Conservation (phyloP, 2,888 invertebrate species). For the Epirrhoe tristata region DNA sequence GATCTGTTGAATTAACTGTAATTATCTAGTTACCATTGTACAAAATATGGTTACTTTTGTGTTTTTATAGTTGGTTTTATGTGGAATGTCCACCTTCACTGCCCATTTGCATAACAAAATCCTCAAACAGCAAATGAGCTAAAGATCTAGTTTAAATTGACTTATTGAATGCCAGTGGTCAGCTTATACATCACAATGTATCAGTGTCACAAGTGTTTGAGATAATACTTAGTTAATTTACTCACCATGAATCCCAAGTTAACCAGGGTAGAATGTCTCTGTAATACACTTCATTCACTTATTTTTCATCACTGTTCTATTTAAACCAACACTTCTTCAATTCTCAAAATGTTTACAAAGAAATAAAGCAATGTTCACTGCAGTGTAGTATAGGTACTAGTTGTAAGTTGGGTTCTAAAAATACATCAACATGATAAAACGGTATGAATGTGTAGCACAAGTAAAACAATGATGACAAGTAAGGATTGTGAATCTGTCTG, state of each 20-base stretch:
- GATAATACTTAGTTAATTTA: constrained; percentile 38
- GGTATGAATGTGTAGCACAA: constrained; percentile 76
- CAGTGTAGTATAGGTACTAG: constrained; percentile 50
- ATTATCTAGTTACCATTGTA: no score
- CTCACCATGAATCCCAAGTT: constrained; percentile 75
- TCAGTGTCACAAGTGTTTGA: background rate
- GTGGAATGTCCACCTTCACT: no score
- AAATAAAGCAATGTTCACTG: constrained; percentile 69
- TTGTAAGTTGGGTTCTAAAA: constrained; percentile 70
- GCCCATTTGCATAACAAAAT: no score
- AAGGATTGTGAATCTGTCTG: constrained; percentile 60
- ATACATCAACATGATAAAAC: constrained; percentile 81
- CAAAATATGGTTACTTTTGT: no score
- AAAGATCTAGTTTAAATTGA: no score
- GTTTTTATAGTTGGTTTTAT: no score
- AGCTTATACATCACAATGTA: background rate
- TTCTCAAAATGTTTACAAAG: constrained; percentile 71
- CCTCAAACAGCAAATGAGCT: no score
- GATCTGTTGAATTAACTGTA: no score
- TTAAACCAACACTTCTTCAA: constrained; percentile 42
- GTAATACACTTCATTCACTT: constrained; percentile 62
- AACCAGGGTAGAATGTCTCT: constrained; percentile 54
- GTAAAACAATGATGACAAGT: constrained; percentile 76
- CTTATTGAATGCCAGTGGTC: no score
- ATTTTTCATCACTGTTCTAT: constrained; percentile 36